phyloP scores from a whole-genome alignment of 1,140 invertebrate genomes.

The Apocrypta bakeri region DNA sequence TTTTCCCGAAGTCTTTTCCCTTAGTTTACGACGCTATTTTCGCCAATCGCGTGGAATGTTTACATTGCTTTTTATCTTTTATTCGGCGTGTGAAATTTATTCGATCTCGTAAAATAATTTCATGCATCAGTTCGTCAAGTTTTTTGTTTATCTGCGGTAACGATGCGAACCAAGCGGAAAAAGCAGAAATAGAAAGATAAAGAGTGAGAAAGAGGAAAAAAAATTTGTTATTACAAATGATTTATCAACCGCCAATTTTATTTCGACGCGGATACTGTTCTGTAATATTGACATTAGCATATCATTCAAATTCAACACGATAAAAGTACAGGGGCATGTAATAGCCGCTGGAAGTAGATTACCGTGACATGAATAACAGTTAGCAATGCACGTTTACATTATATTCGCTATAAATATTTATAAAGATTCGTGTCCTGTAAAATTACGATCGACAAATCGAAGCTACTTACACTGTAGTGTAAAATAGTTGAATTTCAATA shows the following conservation, averaged over 20 bases:
- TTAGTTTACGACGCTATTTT: not conserved
- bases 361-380: not conserved
- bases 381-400: not conserved
- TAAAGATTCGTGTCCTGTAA: not conserved
- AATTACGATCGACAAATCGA: not conserved
- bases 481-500: too few species aligned
- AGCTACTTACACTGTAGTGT: too few species aligned
- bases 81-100: not conserved
- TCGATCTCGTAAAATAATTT: too few species aligned
- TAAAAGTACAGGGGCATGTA: not conserved
- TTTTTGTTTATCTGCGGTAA: not conserved
- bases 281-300: not conserved
- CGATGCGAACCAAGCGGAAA: too few species aligned
- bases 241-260: too few species aligned
- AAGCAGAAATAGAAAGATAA: too few species aligned
- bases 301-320: not conserved
- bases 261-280: too few species aligned
- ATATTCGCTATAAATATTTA: not conserved
- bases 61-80: not conserved
- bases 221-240: too few species aligned
- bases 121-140: not conserved
- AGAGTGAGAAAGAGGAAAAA: too few species aligned
- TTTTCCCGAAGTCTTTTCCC: constrained; percentile 7
- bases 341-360: not conserved
- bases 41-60: not conserved